These are phyloP conservation scores for Miltochrista miniata DNA, from an alignment of 2,888 invertebrate species.

Conservation along the genomic window DNA sequence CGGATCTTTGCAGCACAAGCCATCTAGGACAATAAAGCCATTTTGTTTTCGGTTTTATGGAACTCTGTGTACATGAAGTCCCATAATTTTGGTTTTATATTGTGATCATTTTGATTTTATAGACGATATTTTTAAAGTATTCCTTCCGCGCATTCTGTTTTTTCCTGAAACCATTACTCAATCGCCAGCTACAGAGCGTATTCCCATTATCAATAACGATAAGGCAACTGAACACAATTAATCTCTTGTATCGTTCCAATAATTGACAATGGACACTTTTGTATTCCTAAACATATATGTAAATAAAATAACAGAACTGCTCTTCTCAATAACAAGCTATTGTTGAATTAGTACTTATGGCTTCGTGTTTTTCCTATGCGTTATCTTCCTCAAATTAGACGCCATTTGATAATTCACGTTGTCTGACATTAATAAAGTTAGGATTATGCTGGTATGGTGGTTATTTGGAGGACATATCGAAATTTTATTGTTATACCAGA, in stretches of 20 bases:
- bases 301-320: slow-evolving; percentile 2
- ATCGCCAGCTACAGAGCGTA: background rate
- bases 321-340: slow-evolving; percentile 5
- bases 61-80: too few relatives aligned
- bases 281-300: slow-evolving; percentile 1
- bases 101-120: too few relatives aligned
- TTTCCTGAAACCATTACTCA: background rate
- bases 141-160: background rate
- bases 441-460: too few relatives aligned
- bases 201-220: background rate
- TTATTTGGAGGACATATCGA: too few relatives aligned
- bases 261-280: background rate
- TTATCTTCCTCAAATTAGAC: too few relatives aligned
- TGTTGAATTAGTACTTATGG: slow-evolving; percentile 4
- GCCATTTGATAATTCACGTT: too few relatives aligned
- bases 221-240: slow-evolving; percentile 2
- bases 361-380: background rate
- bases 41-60: too few relatives aligned
- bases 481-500: too few relatives aligned
- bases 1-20: too few relatives aligned
- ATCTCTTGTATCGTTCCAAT: background rate
- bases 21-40: too few relatives aligned
- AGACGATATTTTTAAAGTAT: accelerated
- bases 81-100: too few relatives aligned
- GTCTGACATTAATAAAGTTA: too few relatives aligned